Percentiles rank a stretch among this genome's conserved stretches.
Evolutionary conservation across 1,140 invertebrate genomes (phyloP).

Genomic region (Drosophila murphyi): DNA sequence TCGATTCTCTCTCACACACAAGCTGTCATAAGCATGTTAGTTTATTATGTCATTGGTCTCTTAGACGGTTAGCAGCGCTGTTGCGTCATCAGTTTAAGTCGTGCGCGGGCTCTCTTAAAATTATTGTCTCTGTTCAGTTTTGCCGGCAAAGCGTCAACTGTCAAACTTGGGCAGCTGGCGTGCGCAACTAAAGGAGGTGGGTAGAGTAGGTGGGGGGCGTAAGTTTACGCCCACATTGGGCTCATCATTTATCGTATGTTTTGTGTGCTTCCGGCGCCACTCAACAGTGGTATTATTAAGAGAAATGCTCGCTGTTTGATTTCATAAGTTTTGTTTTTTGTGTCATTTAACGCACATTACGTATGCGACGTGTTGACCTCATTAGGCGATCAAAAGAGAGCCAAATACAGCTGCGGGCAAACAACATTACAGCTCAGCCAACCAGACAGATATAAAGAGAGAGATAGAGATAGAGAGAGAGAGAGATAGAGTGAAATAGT

Average conservation of each 20-base stretch:
- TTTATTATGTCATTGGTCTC: conserved; percentile 50
- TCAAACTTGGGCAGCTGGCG: conserved; percentile 37
- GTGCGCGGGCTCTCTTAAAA: conserved; percentile 30
- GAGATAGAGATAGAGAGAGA: neutral
- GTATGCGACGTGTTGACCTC: conserved; percentile 77
- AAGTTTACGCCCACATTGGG: conserved; percentile 30
- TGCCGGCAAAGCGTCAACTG: conserved; percentile 77
- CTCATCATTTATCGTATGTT: conserved; percentile 69
- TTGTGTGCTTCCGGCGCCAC: conserved; percentile 73
- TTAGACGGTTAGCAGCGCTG: conserved; percentile 24
- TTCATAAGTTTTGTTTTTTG: conserved; percentile 58
- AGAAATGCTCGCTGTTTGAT: conserved; percentile 35
- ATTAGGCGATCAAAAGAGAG: conserved; percentile 54
- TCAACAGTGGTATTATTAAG: conserved; percentile 35
- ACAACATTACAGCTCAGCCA: conserved; percentile 40
- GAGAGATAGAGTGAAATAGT: conserved; percentile 8
- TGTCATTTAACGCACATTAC: conserved; percentile 73
- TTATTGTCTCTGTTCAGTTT: conserved; percentile 39
- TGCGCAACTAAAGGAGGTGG: neutral
- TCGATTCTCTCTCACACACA: conserved; percentile 25
- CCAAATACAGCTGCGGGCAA: conserved; percentile 23
- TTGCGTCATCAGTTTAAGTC: conserved; percentile 44
- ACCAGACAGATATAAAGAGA: conserved; percentile 6
- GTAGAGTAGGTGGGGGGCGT: neutral
- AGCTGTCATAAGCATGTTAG: neutral